Percentiles rank a stretch among this genome's conserved stretches.
phyloP scores from a whole-genome alignment of 2,797 vertebrate species.

The Arnoldichthys spilopterus region DNA sequence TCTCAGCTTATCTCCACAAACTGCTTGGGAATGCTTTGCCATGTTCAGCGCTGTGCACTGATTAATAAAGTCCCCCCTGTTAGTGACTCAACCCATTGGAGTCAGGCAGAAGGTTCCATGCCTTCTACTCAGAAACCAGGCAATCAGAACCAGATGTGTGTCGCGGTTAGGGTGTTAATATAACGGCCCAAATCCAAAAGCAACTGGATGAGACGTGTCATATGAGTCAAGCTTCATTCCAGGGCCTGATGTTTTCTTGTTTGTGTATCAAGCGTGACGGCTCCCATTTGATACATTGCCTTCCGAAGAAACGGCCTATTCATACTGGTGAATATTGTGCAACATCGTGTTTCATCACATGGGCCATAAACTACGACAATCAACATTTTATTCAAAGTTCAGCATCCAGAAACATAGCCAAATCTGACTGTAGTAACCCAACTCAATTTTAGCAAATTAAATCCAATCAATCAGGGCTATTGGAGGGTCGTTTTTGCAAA shows the following conservation, averaged over 20 bases:
- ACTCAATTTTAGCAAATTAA: slow-evolving; percentile 9
- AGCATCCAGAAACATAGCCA: background rate
- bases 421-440: slow-evolving; percentile 4
- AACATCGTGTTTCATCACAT: slow-evolving; percentile 5
- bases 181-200: slow-evolving; percentile 24
- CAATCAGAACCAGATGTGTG: slow-evolving; percentile 38
- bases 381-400: slow-evolving; percentile 3
- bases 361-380: background rate
- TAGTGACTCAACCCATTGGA: slow-evolving; percentile 13
- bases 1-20: slow-evolving; percentile 51
- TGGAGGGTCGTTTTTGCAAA: background rate
- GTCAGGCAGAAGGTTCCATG: slow-evolving; percentile 19
- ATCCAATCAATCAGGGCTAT: background rate
- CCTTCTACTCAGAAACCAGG: slow-evolving; percentile 22
- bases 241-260: slow-evolving; percentile 28
- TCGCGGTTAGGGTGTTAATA: slow-evolving; percentile 22
- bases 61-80: slow-evolving; percentile 5
- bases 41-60: slow-evolving; percentile 10
- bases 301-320: slow-evolving; percentile 6
- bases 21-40: slow-evolving; percentile 37
- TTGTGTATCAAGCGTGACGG: slow-evolving; percentile 6
- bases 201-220: slow-evolving; percentile 14
- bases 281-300: background rate
- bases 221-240: slow-evolving; percentile 32
- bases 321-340: background rate